Base-by-base conservation (phyloP, 2,113 vertebrate species). In the Prionailurus bengalensis region DNA sequence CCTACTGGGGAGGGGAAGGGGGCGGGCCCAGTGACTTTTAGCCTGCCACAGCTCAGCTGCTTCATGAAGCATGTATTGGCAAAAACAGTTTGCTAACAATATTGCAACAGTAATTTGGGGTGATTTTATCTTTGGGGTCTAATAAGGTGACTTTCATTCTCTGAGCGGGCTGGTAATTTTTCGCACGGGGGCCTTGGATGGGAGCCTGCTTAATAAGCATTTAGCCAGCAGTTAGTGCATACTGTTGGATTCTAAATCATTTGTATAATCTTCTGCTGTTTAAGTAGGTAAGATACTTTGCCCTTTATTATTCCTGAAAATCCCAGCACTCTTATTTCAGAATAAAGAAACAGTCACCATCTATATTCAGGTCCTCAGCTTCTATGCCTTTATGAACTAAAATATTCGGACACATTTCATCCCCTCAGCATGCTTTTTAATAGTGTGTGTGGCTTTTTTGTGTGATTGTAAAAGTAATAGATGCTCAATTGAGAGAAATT, bases 331-430 rank as follows among this genome's bases (percentile, higher is more conserved):
- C 68, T 81, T 95, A 29, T 96, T 97, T 95, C 36, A 96, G 82
- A 87, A 31, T 31, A 86, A 98, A 97, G 92, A 84, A 98, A 87
- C 85, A 65, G 63, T 82, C 85, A 97, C 97, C 96, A 98, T 97
- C 83, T 98, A 15, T 98, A 98, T 98, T 98, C 98, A 97, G 94
- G 96, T 95, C 91, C 61, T 83, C 79, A 96, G 86, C 92, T 95
- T 98, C 96, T 96, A 58, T n/a, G 55, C 45, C 48, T 98, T 98
- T 98, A 91, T 96, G 89, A 98, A 96, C 87, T 93, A 94, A 98
- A 98, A 97, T 97, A 97, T 94, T 97, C 80, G 81, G 86, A 97
- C 48, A 97, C 89, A 97, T 97, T 96, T 97, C 87, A 94, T 85
- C 91, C 95, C 81, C 33, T 16, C 51, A 95, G 91, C 71, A 65